phyloP scores from a whole-genome alignment of 2,113 vertebrate species.

The Antennarius striatus region DNA sequence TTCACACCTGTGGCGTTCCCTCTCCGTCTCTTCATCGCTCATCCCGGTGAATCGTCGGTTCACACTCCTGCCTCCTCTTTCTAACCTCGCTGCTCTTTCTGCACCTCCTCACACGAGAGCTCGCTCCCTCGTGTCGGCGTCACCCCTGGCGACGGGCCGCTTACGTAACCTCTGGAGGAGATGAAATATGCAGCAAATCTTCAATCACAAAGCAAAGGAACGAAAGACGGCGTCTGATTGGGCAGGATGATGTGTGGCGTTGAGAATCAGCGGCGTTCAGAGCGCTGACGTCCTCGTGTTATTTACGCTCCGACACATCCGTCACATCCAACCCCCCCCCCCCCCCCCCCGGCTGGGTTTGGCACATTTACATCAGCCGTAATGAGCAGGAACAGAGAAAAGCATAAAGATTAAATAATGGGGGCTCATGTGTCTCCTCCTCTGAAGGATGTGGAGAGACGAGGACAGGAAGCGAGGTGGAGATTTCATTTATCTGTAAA shows the following conservation, averaged over 20 bases:
- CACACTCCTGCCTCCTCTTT: constrained; percentile 41
- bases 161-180: constrained; percentile 56
- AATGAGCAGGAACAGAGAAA: too few relatives aligned
- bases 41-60: neutral
- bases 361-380: too few relatives aligned
- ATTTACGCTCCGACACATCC: neutral
- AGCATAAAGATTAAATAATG: too few relatives aligned
- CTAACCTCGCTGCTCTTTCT: constrained; percentile 44
- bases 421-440: too few relatives aligned
- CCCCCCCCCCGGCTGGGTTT: too few relatives aligned
- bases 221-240: constrained; percentile 38
- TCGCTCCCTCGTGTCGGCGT: constrained; percentile 43
- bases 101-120: constrained; percentile 46
- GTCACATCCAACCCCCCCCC: too few relatives aligned
- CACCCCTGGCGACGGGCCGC: constrained; percentile 51
- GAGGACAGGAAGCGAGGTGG: too few relatives aligned
- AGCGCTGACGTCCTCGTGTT: neutral
- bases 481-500: too few relatives aligned
- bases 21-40: too few relatives aligned
- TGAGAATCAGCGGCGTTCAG: constrained; percentile 16
- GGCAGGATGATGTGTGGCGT: constrained; percentile 1
- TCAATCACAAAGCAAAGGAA: constrained; percentile 26
- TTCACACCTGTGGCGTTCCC: neutral
- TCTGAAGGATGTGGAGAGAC: too few relatives aligned
- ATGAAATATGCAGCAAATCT: constrained; percentile 39